Conservation (phyloP, 2,113 vertebrate species). For the Austrofundulus limnaeus region DNA sequence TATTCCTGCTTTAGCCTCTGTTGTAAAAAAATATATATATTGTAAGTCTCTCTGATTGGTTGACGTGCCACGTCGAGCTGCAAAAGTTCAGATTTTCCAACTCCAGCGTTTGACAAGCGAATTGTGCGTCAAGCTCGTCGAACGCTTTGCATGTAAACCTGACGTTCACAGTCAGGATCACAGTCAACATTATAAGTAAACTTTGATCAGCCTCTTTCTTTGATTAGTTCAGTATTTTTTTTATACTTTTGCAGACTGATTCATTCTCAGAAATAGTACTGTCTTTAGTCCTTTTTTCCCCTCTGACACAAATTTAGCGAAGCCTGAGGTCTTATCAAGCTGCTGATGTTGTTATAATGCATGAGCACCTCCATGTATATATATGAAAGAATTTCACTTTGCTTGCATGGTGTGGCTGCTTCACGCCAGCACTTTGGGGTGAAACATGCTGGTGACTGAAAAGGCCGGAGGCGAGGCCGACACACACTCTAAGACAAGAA, state of each 20-base stretch:
- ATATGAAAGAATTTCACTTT: constrained; percentile 19
- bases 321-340: constrained; percentile 36
- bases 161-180: too few relatives aligned
- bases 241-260: neutral
- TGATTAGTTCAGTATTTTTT: neutral
- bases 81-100: too few relatives aligned
- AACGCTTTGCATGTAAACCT: too few relatives aligned
- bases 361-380: constrained; percentile 37
- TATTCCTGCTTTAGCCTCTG: too few relatives aligned
- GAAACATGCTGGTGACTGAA: constrained; percentile 25
- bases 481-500: constrained; percentile 15
- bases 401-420: constrained; percentile 26
- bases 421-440: neutral
- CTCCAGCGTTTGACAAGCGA: too few relatives aligned
- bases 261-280: neutral
- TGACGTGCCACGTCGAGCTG: too few relatives aligned
- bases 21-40: too few relatives aligned
- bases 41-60: too few relatives aligned
- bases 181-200: constrained; percentile 24
- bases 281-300: constrained; percentile 18
- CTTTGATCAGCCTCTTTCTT: neutral
- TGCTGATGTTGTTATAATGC: constrained; percentile 44
- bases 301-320: constrained; percentile 22
- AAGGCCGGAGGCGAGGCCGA: neutral
- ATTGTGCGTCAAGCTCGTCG: too few relatives aligned